phyloP scores from a whole-genome alignment of 2,888 invertebrate species.

The Eupsilia transversa region DNA sequence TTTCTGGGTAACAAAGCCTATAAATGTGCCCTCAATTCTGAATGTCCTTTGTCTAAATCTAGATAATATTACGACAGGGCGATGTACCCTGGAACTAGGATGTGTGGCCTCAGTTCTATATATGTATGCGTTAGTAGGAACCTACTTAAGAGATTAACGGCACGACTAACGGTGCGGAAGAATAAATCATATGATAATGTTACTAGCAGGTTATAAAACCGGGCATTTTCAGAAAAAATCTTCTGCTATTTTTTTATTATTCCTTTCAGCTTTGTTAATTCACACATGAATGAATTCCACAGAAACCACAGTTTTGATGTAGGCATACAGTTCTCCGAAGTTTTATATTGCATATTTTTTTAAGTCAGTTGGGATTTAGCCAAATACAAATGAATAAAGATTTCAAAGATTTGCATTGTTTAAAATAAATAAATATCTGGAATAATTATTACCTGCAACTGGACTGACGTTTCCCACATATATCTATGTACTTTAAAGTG shows the following conservation, averaged over 20 bases:
- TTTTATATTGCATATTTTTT: not conserved
- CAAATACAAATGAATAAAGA: not conserved
- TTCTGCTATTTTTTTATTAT: not conserved
- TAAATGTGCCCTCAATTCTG: slow-evolving; percentile 19
- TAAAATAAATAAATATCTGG: not conserved
- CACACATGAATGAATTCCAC: not conserved
- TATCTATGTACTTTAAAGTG: not conserved
- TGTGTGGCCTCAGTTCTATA: slow-evolving; percentile 11
- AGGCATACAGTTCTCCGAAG: not conserved
- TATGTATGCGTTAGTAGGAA: not conserved
- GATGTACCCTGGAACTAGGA: slow-evolving; percentile 26
- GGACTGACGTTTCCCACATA: not conserved
- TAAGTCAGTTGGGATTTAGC: not conserved
- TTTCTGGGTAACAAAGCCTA: slow-evolving; percentile 29
- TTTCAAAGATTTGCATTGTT: not conserved
- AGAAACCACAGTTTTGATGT: not conserved
- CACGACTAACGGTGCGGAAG: slow-evolving; percentile 41
- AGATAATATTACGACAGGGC: slow-evolving; percentile 9
- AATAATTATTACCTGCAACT: no score
- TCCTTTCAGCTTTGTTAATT: not conserved
- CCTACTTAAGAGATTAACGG: slow-evolving; percentile 34
- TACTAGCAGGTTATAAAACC: not conserved
- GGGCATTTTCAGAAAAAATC: not conserved
- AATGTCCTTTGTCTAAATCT: slow-evolving; percentile 26
- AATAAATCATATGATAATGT: slow-evolving; percentile 52